These are phyloP conservation scores for Neoaliturus tenellus DNA, from an alignment of 2,888 invertebrate species.

Conservation along the genomic window DNA sequence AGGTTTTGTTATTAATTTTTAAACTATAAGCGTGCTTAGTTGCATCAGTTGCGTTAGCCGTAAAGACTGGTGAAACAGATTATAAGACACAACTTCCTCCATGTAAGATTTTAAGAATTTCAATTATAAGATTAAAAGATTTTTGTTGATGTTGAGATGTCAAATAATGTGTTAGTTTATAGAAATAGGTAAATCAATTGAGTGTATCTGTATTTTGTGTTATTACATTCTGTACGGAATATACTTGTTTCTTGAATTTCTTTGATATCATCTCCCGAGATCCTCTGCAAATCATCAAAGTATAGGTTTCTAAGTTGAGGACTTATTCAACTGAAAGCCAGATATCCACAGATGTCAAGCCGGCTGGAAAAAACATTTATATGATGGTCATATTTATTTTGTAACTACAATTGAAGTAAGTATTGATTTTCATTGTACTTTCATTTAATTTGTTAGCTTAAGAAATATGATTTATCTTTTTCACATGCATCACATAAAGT, in stretches of 20 bases:
- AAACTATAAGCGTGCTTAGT: slow-evolving; percentile 28
- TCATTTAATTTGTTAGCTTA: too few species aligned
- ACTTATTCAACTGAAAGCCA: not conserved
- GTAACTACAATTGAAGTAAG: not conserved
- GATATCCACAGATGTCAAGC: not conserved
- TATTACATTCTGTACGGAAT: slow-evolving; percentile 52
- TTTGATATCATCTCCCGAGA: slow-evolving; percentile 13
- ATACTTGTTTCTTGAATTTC: slow-evolving; percentile 35
- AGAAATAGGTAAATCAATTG: slow-evolving; percentile 23
- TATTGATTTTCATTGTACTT: not conserved
- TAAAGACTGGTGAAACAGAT: slow-evolving; percentile 42
- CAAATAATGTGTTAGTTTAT: slow-evolving; percentile 42
- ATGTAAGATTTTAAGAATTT: slow-evolving; percentile 30
- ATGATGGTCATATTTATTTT: not conserved
- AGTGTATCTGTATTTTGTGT: slow-evolving; percentile 51
- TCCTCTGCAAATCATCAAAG: slow-evolving; percentile 8
- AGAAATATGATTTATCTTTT: too few species aligned
- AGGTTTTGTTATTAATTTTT: slow-evolving; percentile 46
- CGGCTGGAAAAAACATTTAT: not conserved
- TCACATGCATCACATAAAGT: too few species aligned
- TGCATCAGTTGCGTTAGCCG: not conserved
- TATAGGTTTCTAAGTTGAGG: not conserved
- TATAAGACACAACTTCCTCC: slow-evolving; percentile 39
- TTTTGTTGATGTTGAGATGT: slow-evolving; percentile 34
- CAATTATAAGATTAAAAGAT: slow-evolving; percentile 9